Evolutionary conservation across 2,113 vertebrate species (phyloP), one percentile per base, ranked within the genome.

Genomic region (Ptychochromis oligacanthus): DNA sequence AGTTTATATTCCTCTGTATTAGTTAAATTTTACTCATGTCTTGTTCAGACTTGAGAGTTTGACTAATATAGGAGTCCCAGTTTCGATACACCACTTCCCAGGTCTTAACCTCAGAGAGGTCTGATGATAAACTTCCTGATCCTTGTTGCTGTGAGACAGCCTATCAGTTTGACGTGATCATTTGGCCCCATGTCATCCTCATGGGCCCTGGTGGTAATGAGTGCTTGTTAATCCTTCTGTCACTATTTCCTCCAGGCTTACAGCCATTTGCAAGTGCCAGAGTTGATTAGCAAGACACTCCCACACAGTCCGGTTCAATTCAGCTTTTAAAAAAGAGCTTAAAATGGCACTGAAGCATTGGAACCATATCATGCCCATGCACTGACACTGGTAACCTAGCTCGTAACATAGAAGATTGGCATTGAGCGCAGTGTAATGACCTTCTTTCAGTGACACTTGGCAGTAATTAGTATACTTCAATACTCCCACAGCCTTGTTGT

Each of bases 201-300:
- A 5, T 34, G 67, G 67, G 46, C 26, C 20, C 46, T 54, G 46
- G 18, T 72, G 46, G 11, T 72, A 72, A 72, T 72, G 67, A 72
- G 67, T 13, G 46, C 67, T 72, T 54, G 26, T 54, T 72, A 54
- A 72, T 72, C 67, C 67, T 54, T 34, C 65, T 52, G 43, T 70
- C 67, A 72, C 67, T 34, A n/a, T 54, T 72, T 72, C 46, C 46
- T 72, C 17, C 67, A 72, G 67, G 67, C 17, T 20, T 52, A 13
- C 4, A 52, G 43, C 65, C 67, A 72, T 72, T 72, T 31, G 46
- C 18, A 72, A 72, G 52, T 72, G 67, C 67, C 67, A 72, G 67
- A 54, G 67, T n/a, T 54, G 67, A 54, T 72, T 54, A 72, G 31
- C 43, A 72, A 72, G 67, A 72, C 46, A 0, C 0, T 72, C 1